These are phyloP conservation scores for Stylophora pistillata DNA, from an alignment of 64 coral and sea anemone genomes.

Conservation along the genomic window DNA sequence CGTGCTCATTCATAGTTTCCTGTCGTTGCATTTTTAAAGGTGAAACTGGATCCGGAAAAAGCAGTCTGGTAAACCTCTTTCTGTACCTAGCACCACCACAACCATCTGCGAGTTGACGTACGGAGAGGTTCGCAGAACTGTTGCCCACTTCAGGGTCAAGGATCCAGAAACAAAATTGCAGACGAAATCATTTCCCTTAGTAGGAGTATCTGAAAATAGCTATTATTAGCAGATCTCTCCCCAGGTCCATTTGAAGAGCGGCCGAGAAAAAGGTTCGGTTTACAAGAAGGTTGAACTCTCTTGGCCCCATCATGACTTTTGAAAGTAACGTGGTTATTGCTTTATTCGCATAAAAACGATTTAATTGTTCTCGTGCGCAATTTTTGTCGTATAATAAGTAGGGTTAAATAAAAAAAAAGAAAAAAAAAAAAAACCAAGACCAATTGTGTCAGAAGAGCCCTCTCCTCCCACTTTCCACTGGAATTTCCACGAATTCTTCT, in stretches of 20 bases:
- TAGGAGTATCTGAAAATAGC: neutral
- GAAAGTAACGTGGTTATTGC: neutral
- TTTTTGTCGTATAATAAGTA: too few species aligned
- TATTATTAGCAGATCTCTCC: conserved; percentile 9
- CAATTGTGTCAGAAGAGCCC: too few species aligned
- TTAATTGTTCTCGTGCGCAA: neutral
- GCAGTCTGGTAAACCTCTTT: too few species aligned
- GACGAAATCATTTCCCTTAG: neutral
- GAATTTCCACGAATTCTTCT: too few species aligned
- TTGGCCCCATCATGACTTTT: conserved; percentile 18
- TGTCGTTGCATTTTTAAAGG: too few species aligned
- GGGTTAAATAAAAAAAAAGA: too few species aligned
- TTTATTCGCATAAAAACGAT: too few species aligned
- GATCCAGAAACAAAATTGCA: neutral
- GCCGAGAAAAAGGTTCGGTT: neutral
- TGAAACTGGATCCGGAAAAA: too few species aligned
- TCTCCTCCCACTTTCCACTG: too few species aligned
- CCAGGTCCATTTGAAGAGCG: conserved; percentile 1
- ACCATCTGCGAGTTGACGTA: conserved; percentile 28
- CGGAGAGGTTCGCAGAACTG: neutral
- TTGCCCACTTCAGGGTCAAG: conserved; percentile 21
- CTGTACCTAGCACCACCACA: too few species aligned
- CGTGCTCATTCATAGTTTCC: too few species aligned
- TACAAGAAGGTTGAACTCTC: conserved; percentile 27
- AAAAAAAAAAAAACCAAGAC: too few species aligned